Conservation (phyloP, 2,113 vertebrate species). For the Ammodytes marinus region DNA sequence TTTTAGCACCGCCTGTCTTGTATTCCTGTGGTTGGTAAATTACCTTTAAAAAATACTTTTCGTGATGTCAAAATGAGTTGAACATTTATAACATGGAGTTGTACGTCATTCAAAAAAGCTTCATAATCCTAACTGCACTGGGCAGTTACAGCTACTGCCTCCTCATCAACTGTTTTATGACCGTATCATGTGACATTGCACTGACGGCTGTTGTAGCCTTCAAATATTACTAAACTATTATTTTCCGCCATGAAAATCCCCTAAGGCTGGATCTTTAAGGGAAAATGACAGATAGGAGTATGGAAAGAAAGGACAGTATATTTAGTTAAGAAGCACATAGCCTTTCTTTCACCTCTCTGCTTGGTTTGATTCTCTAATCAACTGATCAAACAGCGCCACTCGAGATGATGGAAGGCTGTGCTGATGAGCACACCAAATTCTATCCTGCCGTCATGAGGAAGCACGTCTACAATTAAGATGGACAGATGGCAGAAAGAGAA, state of each 20-base stretch:
- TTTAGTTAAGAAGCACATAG: conserved; percentile 54
- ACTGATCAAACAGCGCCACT: conserved; percentile 72
- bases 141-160: not conserved
- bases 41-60: too few species aligned
- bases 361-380: conserved; percentile 74
- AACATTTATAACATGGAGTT: too few species aligned
- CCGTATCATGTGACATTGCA: not conserved
- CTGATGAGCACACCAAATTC: conserved; percentile 70
- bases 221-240: not conserved
- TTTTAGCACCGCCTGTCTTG: not conserved
- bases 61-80: too few species aligned
- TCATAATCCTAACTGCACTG: conserved; percentile 1
- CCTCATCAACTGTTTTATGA: not conserved
- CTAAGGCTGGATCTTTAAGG: not conserved
- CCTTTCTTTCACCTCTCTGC: conserved; percentile 63
- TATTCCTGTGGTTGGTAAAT: not conserved
- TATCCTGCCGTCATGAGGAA: conserved; percentile 63
- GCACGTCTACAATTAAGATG: conserved; percentile 74
- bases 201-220: not conserved
- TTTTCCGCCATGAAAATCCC: not conserved
- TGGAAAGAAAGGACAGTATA: conserved; percentile 36
- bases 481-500: conserved; percentile 73
- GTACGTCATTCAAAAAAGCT: too few species aligned
- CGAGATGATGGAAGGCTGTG: conserved; percentile 69
- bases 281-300: conserved; percentile 15